phyloP scores from a whole-genome alignment of 2,888 invertebrate genomes.

The Nemotelus pantherinus region DNA sequence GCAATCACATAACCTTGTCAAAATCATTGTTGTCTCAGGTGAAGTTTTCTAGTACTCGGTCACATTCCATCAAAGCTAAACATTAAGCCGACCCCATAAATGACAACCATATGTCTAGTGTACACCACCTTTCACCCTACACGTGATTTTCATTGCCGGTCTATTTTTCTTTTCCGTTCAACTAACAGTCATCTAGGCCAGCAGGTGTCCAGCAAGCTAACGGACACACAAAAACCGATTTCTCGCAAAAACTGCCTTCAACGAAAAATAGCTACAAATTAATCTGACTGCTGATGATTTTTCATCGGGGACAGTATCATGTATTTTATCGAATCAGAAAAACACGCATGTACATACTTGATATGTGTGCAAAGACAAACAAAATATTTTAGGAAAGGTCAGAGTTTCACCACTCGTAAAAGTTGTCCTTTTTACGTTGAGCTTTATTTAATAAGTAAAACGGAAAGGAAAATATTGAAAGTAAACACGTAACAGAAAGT shows the following conservation, averaged over 20 bases:
- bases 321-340: background rate
- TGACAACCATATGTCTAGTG: constrained; percentile 16
- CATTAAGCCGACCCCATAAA: constrained; percentile 14
- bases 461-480: too few species aligned
- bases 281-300: constrained; percentile 33
- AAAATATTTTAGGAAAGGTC: too few species aligned
- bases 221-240: background rate
- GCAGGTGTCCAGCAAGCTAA: background rate
- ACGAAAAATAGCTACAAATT: constrained; percentile 16
- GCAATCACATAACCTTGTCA: constrained; percentile 11
- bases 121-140: background rate
- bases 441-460: too few species aligned
- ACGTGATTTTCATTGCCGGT: background rate
- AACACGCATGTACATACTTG: too few species aligned
- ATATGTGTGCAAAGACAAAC: too few species aligned
- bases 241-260: background rate
- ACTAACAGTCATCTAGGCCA: background rate
- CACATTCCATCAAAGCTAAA: constrained; percentile 8
- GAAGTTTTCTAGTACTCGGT: background rate
- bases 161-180: background rate
- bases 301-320: constrained; percentile 18
- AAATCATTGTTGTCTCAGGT: constrained; percentile 34
- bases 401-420: too few species aligned
- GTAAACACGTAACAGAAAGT: too few species aligned
- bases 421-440: too few species aligned